These are phyloP conservation scores for Drosophila hamatofila DNA, from an alignment of 2,888 invertebrate genomes.

Conservation along the genomic window DNA sequence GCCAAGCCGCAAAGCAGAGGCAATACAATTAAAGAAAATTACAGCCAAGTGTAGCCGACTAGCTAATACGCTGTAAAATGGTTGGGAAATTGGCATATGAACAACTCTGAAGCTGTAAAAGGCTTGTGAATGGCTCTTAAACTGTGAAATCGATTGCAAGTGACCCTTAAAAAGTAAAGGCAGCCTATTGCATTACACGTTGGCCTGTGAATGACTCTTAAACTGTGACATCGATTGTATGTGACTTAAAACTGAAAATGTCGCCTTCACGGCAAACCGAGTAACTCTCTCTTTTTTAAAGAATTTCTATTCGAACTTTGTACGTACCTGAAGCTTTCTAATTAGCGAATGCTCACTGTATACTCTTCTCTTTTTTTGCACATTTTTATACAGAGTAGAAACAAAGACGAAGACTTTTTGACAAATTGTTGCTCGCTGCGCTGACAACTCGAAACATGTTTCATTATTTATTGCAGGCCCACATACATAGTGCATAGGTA, in stretches of 20 bases:
- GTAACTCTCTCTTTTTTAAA: not conserved
- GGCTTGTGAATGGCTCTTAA: not conserved
- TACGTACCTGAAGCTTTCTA: slow-evolving; percentile 1
- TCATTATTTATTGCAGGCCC: slow-evolving; percentile 68
- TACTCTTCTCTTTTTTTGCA: slow-evolving; percentile 3
- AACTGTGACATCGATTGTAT: not conserved
- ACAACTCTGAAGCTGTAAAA: not conserved
- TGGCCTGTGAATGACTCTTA: not conserved
- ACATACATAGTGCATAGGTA: slow-evolving; percentile 16
- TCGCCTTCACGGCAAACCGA: not conserved
- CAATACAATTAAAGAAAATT: slow-evolving; percentile 11
- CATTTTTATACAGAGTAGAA: not conserved
- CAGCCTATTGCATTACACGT: too few species aligned
- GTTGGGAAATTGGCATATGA: too few species aligned
- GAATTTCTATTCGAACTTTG: not conserved
- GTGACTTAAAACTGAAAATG: not conserved
- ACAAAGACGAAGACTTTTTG: slow-evolving; percentile 59
- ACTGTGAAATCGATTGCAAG: not conserved
- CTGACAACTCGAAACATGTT: slow-evolving; percentile 69
- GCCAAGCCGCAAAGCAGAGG: slow-evolving; percentile 19
- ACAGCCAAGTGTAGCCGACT: not conserved
- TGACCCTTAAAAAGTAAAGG: too few species aligned
- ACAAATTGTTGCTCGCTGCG: slow-evolving; percentile 73
- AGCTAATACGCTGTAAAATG: not conserved
- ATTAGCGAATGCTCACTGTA: not conserved